These are phyloP conservation scores for Ylistrum balloti DNA, from an alignment of 1,140 invertebrate species.

Conservation along the genomic window DNA sequence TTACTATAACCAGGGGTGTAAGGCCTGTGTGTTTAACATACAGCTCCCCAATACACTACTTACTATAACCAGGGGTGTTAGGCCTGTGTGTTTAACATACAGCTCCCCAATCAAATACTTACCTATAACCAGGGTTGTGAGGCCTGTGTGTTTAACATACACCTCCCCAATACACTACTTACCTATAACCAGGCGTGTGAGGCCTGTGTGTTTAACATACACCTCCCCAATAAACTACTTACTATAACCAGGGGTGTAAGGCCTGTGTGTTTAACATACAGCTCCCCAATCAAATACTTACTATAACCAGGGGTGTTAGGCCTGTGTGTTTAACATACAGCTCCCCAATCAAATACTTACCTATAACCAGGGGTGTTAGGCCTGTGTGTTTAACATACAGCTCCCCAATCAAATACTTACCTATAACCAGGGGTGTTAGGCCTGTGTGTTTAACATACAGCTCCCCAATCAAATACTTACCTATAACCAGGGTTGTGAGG, in stretches of 20 bases:
- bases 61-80: conserved; percentile 90
- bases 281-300: conserved; percentile 94
- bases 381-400: conserved; percentile 98
- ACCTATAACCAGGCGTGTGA: conserved; percentile 89
- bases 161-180: conserved; percentile 95
- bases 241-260: conserved; percentile 89
- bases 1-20: conserved; percentile 91
- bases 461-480: conserved; percentile 94
- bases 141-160: conserved; percentile 96
- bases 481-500: conserved; percentile 89
- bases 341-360: conserved; percentile 94
- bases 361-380: conserved; percentile 89
- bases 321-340: conserved; percentile 98
- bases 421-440: conserved; percentile 89
- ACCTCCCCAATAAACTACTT: conserved; percentile 95
- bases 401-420: conserved; percentile 94
- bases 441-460: conserved; percentile 98
- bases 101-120: conserved; percentile 95
- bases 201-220: conserved; percentile 96
- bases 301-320: conserved; percentile 89
- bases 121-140: conserved; percentile 89
- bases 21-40: conserved; percentile 97
- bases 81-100: conserved; percentile 96
- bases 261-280: conserved; percentile 97
- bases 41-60: conserved; percentile 94